Conservation (phyloP, 2,888 invertebrate genomes). For the Lepeophtheirus nordmannii region DNA sequence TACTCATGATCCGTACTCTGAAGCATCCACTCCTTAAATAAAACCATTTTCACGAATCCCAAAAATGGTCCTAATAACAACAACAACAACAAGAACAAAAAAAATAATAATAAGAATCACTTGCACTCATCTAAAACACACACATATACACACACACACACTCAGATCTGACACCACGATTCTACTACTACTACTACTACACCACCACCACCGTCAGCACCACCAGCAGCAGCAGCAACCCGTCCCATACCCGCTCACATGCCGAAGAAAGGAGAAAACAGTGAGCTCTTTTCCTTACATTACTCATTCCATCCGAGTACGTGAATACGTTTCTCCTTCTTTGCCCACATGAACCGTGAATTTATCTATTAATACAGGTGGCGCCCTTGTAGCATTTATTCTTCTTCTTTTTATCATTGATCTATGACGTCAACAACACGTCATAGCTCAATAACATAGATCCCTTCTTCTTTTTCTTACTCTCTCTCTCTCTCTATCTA, state of each 20-base stretch:
- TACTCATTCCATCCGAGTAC: no score
- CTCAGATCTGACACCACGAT: background rate
- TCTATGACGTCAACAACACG: no score
- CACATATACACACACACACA: constrained; percentile 10
- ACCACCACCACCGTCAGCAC: background rate
- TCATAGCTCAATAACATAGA: no score
- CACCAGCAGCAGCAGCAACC: background rate
- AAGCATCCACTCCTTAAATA: background rate
- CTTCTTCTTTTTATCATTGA: no score
- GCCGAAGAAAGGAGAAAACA: no score
- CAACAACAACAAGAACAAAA: background rate
- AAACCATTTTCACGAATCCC: background rate
- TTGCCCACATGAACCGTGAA: no score
- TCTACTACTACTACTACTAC: background rate
- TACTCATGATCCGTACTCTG: background rate
- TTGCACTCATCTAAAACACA: constrained; percentile 8
- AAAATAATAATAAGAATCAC: background rate
- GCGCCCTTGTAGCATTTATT: no score
- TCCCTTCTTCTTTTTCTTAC: no score
- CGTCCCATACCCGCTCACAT: background rate
- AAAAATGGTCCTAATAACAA: background rate
- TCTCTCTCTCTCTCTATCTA: no score
- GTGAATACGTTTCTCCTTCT: no score
- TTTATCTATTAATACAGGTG: no score
- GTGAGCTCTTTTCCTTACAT: no score